Base-by-base conservation (phyloP, 37 sponge, comb jelly and placozoan species). In the Geodia barretti region DNA sequence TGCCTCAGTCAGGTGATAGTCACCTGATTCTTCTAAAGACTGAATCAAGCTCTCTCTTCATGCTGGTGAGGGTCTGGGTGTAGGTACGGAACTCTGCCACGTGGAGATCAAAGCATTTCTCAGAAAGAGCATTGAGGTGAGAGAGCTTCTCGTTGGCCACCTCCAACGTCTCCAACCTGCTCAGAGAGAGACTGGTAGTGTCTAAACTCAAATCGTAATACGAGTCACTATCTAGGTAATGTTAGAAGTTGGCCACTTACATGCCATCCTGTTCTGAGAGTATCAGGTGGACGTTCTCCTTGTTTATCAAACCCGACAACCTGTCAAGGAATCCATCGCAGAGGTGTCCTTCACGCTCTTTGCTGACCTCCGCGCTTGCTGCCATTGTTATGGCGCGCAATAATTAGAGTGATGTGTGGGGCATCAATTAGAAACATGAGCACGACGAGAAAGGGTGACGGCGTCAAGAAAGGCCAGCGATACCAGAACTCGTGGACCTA, bases 41-140 rank as follows among this genome's bases (percentile, higher is more conserved):
- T 1, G 95, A 90, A 65, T 94, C 91, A 26, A 94, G 81, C 60
- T 94, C 87, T 68, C 83, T 88, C 79, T 94, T 94, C 88, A 90
- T 84, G 40, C 35, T 62, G 3, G 42, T 17, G 17, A 94, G 82
- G 24, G 71, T 59, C 20, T 78, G 67, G 21, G 86, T 87, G 66
- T 84, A 39, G 29, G 78, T 70, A 4, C 82, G 70, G 76, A 92
- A 84, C 5, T 80, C 76, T 19, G 33, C 33, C 0, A 73, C 68
- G 24, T 41, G 23, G 40, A 19, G 26, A 24, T 69, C 39, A 68
- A 65, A 92, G 30, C 75, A 80, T 11, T 20, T 35, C 62, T 79
- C 82, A 31, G 88, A 87, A 11, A 92, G 32, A 2, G 23, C 28
- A 60, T 92, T 92, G 26, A 92, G 36, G 68, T 81, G 67, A 0